A percentile compares a stretch with the other conserved stretches of the same genome.
Evolutionary conservation across 2,888 invertebrate species (phyloP).

Genomic region (Pocota personata): DNA sequence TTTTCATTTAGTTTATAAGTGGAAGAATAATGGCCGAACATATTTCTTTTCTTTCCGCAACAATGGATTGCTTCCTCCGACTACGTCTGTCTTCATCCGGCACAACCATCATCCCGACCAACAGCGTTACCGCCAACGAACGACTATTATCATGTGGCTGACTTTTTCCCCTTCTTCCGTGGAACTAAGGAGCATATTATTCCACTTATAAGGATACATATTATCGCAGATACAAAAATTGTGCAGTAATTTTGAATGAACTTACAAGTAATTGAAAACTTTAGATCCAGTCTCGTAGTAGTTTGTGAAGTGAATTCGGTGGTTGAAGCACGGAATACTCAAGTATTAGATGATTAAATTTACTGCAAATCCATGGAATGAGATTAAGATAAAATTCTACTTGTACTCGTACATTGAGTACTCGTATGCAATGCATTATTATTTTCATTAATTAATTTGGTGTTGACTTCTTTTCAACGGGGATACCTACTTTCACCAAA

Average conservation of each 20-base stretch:
- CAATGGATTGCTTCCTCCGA: conserved; percentile 47
- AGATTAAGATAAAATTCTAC: too few species aligned
- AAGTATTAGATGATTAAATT: neutral
- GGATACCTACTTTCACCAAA: too few species aligned
- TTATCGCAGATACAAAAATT: conserved; percentile 6
- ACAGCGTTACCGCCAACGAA: conserved; percentile 8
- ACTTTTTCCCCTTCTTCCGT: neutral
- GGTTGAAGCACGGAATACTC: neutral
- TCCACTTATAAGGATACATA: conserved; percentile 14
- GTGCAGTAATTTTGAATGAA: conserved; percentile 41
- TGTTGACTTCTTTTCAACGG: too few species aligned
- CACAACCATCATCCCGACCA: conserved; percentile 27
- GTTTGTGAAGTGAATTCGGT: conserved; percentile 1
- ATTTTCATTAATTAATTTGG: too few species aligned
- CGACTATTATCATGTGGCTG: conserved; percentile 29
- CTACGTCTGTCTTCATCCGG: conserved; percentile 47
- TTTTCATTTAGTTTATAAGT: conserved; percentile 67
- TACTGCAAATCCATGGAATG: neutral
- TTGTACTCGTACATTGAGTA: too few species aligned
- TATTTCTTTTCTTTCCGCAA: conserved; percentile 65
- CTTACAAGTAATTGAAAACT: conserved; percentile 40
- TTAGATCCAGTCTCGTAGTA: neutral
- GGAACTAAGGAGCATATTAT: neutral
- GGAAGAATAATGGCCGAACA: conserved; percentile 64
- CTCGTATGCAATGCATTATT: too few species aligned